These are phyloP conservation scores for Aplysina aerophoba DNA, from an alignment of 37 sponge, comb jelly and placozoan species.

Conservation along the genomic window DNA sequence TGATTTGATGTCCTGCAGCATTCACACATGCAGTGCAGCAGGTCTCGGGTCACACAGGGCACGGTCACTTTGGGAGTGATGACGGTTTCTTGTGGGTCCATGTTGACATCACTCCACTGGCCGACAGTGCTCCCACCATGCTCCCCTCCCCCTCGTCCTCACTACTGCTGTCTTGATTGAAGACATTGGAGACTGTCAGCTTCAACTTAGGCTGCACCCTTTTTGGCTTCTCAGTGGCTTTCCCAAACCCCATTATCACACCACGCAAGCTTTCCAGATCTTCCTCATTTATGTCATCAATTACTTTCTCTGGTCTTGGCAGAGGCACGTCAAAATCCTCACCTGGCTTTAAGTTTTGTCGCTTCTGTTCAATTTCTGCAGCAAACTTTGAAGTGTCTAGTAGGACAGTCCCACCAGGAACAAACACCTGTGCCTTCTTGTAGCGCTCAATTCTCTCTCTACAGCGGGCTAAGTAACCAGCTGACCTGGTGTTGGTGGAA, in stretches of 20 bases:
- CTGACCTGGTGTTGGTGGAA: neutral
- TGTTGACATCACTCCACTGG: neutral
- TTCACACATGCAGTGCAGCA: too few relatives aligned
- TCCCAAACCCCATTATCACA: neutral
- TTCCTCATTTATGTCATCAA: neutral
- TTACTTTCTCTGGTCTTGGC: neutral
- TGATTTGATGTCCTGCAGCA: too few relatives aligned
- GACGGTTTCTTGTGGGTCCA: neutral
- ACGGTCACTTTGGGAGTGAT: neutral
- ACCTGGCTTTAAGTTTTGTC: neutral
- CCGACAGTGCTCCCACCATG: neutral
- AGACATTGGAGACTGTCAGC: neutral
- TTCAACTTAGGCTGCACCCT: neutral
- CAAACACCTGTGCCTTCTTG: slow-evolving; percentile 15
- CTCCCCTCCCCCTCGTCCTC: neutral
- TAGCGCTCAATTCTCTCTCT: slow-evolving; percentile 15
- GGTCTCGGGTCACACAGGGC: neutral
- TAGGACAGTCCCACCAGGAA: neutral
- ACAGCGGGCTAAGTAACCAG: neutral
- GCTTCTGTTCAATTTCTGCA: too few relatives aligned
- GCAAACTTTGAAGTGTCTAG: neutral
- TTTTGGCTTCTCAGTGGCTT: neutral
- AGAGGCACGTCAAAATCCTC: neutral
- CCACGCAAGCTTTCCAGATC: neutral
- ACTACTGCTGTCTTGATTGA: neutral